A percentile compares a stretch with the other conserved stretches of the same genome.
Conservation (phyloP, 2,888 invertebrate species). For the Patella depressa region DNA sequence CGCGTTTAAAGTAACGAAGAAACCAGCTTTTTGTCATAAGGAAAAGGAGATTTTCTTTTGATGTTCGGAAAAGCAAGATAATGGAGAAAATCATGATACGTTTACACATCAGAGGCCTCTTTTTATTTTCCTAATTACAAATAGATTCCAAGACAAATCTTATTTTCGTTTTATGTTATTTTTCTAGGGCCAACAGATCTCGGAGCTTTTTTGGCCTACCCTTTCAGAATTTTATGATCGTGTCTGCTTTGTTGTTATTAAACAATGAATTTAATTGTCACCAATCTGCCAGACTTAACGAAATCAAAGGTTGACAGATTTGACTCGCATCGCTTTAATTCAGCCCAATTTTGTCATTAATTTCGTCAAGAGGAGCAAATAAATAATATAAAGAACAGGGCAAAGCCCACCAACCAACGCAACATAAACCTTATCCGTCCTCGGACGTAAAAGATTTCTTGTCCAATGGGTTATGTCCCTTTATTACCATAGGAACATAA, state of each 20-base stretch:
- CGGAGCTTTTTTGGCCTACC: constrained; percentile 2
- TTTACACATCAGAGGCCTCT: constrained; percentile 2
- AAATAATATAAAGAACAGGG: not conserved
- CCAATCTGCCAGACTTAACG: constrained; percentile 7
- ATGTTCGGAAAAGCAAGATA: constrained; percentile 4
- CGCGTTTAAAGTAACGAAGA: constrained; percentile 5
- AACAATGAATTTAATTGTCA: constrained; percentile 13
- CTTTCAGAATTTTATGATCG: constrained; percentile 4
- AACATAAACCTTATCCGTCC: constrained; percentile 7
- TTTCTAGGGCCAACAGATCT: not conserved
- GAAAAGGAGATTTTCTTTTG: not conserved
- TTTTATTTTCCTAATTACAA: constrained; percentile 13
- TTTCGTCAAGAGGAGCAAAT: constrained; percentile 13
- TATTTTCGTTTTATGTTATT: constrained; percentile 7
- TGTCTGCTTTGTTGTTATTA: constrained; percentile 11
- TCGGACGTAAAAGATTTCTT: not conserved
- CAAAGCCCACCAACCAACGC: constrained; percentile 4
- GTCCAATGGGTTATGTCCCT: constrained; percentile 5
- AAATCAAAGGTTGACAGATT: constrained; percentile 10
- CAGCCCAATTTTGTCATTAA: constrained; percentile 3
- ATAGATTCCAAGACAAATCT: constrained; percentile 9
- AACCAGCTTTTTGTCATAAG: not conserved
- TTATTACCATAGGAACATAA: constrained; percentile 4
- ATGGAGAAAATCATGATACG: constrained; percentile 3
- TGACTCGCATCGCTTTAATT: constrained; percentile 5